Evolutionary conservation across 2,113 vertebrate genomes (phyloP), one percentile per base, ranked within the genome.

Genomic region (Corythoichthys intestinalis): DNA sequence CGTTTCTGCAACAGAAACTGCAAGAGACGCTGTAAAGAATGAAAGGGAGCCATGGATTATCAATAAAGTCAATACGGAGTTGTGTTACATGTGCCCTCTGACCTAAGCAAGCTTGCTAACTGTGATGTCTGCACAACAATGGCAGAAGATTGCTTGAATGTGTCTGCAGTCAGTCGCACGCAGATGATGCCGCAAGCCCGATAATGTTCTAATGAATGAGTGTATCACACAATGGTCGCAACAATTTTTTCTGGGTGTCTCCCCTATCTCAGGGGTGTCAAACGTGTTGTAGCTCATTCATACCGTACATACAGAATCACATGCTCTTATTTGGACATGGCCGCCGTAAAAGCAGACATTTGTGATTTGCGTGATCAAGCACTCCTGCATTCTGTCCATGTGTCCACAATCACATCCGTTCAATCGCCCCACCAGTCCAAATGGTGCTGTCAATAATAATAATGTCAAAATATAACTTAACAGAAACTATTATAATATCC

Each of bases 61-160:
- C 86, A 87, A 81, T 85, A 82, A 73, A 76, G 75, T 86, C 81
- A 84, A 89, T 89, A 79, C 14, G 70, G 85, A 71, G 66, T 86
- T 74, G 83, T 87, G 83, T 87, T 88, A 83, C 86, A 83, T 12
- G 11, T 80, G 82, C 79, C 85, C 86, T 85, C 85, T 88, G 89
- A 90, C 85, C 80, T 59, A 71, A 86, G 79, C 79, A 85, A 79
- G 79, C 49, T 53, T 9, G 38, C 65, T 72, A 64, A 82, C 74
- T 71, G 1, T 35, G 75, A 77, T 66, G 64, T 75, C 65, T 20
- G 65, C 72, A 75, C 63, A 54, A 65, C 63, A 37, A 20, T 37
- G 41, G 54, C 52, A 73, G 67, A 60, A 72, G 54, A 69, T 17
- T 38, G 9, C 58, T 46, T 63, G 65, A 65, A 80, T 75, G 69